A percentile compares a stretch with the other conserved stretches of the same genome.
Evolutionary conservation across 2,888 invertebrate species (phyloP).

Genomic region (Zele albiditarsus): DNA sequence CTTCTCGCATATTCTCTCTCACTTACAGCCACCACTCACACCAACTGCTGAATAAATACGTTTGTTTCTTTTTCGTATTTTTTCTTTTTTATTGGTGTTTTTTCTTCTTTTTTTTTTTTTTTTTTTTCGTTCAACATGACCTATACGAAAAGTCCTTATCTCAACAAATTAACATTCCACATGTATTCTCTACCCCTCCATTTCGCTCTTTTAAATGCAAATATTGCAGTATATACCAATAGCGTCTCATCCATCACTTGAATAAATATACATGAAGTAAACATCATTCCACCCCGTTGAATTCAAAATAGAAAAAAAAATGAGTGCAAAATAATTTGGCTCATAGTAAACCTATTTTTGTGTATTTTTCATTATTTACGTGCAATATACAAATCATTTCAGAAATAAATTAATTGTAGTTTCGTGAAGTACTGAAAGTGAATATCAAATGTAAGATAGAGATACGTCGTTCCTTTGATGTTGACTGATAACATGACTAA

Average conservation of each 20-base stretch:
- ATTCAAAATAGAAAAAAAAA: background rate
- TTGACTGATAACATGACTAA: too few species aligned
- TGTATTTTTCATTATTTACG: too few species aligned
- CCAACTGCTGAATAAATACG: conserved; percentile 18
- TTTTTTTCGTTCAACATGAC: background rate
- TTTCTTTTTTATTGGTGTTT: background rate
- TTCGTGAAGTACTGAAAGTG: too few species aligned
- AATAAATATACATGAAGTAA: conserved; percentile 15
- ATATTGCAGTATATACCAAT: conserved; percentile 11
- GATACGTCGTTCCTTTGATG: too few species aligned
- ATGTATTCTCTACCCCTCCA: background rate
- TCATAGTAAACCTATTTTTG: too few species aligned
- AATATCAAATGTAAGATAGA: too few species aligned
- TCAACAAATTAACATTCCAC: conserved; percentile 12
- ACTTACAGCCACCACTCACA: background rate
- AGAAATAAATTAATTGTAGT: too few species aligned
- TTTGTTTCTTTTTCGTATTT: background rate
- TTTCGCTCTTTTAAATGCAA: background rate
- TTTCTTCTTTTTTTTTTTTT: background rate
- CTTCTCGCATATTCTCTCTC: background rate
- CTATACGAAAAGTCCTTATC: conserved; percentile 11
- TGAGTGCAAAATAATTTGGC: too few species aligned
- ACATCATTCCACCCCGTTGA: background rate
- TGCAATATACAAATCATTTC: too few species aligned
- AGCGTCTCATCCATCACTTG: background rate